phyloP scores from a whole-genome alignment of 2,113 vertebrate species.

The Dicrurus megarhynchus region DNA sequence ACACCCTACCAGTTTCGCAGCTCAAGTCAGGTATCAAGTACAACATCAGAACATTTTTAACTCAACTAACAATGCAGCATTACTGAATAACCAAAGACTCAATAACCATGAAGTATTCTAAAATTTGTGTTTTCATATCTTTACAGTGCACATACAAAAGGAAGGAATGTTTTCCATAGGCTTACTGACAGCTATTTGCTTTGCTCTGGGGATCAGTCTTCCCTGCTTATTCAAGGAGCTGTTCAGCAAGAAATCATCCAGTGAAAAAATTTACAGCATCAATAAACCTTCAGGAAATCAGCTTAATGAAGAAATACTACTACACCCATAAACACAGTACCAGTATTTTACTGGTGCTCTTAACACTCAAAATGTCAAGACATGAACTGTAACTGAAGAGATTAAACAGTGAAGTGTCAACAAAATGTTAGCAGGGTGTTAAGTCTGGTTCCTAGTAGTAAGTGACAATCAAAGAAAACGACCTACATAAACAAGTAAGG shows the following conservation, averaged over 20 bases:
- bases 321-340: not conserved
- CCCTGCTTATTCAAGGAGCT: not conserved
- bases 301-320: not conserved
- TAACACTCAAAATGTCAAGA: not conserved
- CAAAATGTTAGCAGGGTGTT: not conserved
- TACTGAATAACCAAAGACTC: not conserved
- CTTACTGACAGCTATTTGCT: not conserved
- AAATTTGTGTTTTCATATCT: not conserved
- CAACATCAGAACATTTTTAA: not conserved
- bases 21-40: not conserved
- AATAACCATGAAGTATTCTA: not conserved
- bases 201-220: not conserved
- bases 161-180: not conserved
- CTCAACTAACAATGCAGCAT: not conserved
- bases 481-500: not conserved
- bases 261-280: not conserved
- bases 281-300: not conserved
- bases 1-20: not conserved
- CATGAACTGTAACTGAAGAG: not conserved
- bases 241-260: not conserved
- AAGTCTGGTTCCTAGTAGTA: not conserved
- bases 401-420: not conserved
- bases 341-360: not conserved
- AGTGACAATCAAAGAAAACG: not conserved
- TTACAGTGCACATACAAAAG: not conserved